These are phyloP conservation scores for Hedychridium roseum DNA, from an alignment of 2,888 invertebrate species.

Conservation along the genomic window DNA sequence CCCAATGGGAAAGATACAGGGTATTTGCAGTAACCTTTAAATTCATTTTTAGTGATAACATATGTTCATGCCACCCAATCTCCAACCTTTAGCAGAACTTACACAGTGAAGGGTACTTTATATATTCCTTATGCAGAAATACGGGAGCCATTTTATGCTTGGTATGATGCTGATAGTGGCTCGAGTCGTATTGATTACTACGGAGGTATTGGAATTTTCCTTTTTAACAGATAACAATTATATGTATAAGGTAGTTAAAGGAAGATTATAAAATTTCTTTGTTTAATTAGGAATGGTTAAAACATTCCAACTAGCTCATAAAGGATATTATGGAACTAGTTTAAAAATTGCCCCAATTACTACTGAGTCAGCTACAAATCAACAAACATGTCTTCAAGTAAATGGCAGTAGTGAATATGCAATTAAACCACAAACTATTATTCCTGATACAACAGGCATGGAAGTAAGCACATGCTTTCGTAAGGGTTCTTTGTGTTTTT, in stretches of 20 bases:
- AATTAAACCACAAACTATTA: slow-evolving; percentile 77
- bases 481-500: too few species aligned
- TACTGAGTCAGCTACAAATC: slow-evolving; percentile 76
- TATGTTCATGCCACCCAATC: slow-evolving; percentile 35
- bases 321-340: slow-evolving; percentile 74
- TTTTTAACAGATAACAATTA: background rate
- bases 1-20: too few species aligned
- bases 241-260: background rate
- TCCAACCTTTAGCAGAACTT: slow-evolving; percentile 76
- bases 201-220: slow-evolving; percentile 69
- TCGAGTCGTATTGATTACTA: slow-evolving; percentile 94
- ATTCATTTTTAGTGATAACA: background rate
- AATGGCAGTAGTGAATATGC: slow-evolving; percentile 74
- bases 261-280: background rate
- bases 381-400: slow-evolving; percentile 82
- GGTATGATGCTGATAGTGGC: slow-evolving; percentile 79
- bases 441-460: slow-evolving; percentile 84
- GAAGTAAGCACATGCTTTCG: too few species aligned
- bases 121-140: slow-evolving; percentile 94
- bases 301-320: slow-evolving; percentile 80
- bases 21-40: too few species aligned
- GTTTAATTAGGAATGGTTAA: slow-evolving; percentile 77
- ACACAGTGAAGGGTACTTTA: slow-evolving; percentile 80
- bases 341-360: slow-evolving; percentile 88
- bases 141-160: slow-evolving; percentile 88